Percentiles rank a stretch among this genome's conserved stretches.
Conservation (phyloP, 2,113 vertebrate genomes). For the Phylloscopus trochilus region DNA sequence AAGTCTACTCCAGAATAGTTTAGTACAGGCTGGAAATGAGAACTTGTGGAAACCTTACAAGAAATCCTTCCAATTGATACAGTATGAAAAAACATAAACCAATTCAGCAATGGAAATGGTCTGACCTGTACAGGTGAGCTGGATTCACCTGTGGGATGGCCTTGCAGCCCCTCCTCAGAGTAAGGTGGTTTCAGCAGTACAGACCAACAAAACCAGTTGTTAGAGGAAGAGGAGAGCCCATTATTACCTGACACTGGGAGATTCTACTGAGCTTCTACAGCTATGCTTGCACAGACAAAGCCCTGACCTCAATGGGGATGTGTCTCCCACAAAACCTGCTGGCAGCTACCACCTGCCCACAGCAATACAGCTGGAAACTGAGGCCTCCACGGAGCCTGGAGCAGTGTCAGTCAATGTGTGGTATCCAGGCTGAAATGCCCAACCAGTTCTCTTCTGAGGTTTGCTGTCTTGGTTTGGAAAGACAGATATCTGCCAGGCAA, state of each 20-base stretch:
- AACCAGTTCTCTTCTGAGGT: not conserved
- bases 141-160: not conserved
- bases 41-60: not conserved
- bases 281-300: not conserved
- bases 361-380: not conserved
- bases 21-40: not conserved
- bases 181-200: not conserved
- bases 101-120: not conserved
- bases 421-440: not conserved
- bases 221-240: not conserved
- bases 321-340: not conserved
- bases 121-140: not conserved
- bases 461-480: no score
- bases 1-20: not conserved
- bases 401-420: not conserved
- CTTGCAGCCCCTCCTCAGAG: not conserved
- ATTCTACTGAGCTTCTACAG: not conserved
- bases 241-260: not conserved
- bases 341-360: not conserved
- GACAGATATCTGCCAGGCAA: no score
- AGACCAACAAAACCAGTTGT: not conserved
- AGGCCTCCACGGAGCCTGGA: not conserved
- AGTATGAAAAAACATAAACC: not conserved
- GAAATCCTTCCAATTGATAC: not conserved
- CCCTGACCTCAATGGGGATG: accelerated